Conservation (phyloP, 1,140 invertebrate genomes). For the Camponotus floridanus region DNA sequence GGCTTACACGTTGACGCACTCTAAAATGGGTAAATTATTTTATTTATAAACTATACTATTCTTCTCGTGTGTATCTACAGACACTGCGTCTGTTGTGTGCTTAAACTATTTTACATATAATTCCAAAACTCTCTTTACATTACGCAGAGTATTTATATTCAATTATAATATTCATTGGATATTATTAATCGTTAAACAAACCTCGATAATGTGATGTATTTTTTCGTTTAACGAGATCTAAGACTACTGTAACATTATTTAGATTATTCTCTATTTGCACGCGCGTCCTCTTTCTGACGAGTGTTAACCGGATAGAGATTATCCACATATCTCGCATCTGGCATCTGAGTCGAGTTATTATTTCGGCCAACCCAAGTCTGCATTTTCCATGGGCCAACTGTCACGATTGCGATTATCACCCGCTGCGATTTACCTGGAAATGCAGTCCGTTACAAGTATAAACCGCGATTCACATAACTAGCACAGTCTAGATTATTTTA, state of each 20-base stretch:
- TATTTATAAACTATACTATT: too few species aligned
- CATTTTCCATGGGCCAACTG: conserved; percentile 55
- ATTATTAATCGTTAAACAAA: background rate
- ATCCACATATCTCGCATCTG: conserved; percentile 42
- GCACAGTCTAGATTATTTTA: background rate
- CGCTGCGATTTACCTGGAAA: conserved; percentile 40
- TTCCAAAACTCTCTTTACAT: too few species aligned
- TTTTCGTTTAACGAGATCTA: background rate
- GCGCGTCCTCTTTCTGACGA: too few species aligned
- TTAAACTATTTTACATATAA: too few species aligned
- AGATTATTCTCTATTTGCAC: conserved; percentile 1
- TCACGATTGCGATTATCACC: conserved; percentile 22
- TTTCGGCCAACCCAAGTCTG: conserved; percentile 27
- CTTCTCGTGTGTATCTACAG: background rate
- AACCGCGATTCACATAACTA: conserved; percentile 11
- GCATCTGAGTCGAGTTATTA: conserved; percentile 29
- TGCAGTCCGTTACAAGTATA: background rate
- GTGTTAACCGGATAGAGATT: conserved; percentile 26
- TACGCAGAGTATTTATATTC: background rate
- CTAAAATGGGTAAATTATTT: conserved; percentile 82
- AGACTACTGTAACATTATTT: conserved; percentile 17
- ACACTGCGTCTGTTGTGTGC: too few species aligned
- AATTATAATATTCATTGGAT: background rate
- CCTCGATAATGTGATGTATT: background rate
- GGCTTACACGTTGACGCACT: conserved; percentile 84